A percentile compares a stretch with the other conserved stretches of the same genome.
Conservation (phyloP, 2,797 vertebrate genomes). For the Cirrhinus mrigala region DNA sequence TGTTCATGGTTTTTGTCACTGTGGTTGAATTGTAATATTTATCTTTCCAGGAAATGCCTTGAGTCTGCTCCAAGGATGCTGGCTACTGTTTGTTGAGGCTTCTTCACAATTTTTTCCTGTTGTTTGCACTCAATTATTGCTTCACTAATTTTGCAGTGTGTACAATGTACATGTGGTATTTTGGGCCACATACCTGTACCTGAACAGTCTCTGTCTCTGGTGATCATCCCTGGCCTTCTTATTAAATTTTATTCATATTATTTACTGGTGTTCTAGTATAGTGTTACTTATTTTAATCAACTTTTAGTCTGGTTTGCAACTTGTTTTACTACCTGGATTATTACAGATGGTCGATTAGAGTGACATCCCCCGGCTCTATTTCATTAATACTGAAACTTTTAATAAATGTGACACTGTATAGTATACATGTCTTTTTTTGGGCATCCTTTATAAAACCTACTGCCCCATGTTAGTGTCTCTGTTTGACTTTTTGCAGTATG, state of each 20-base stretch:
- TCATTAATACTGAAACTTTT: not conserved
- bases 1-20: not conserved
- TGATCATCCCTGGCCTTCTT: not conserved
- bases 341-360: not conserved
- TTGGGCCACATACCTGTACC: not conserved
- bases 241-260: not conserved
- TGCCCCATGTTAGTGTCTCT: not conserved
- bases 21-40: not conserved
- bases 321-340: not conserved
- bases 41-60: constrained; percentile 1
- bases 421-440: not conserved
- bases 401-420: not conserved
- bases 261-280: not conserved
- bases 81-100: not conserved
- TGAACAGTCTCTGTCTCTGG: not conserved
- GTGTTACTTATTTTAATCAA: not conserved
- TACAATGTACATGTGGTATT: not conserved
- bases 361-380: not conserved
- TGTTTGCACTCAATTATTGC: constrained; percentile 3
- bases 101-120: constrained; percentile 11
- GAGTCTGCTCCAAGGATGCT: not conserved
- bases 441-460: not conserved
- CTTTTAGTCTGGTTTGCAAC: not conserved
- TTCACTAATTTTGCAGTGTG: not conserved
- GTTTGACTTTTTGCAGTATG: not conserved